Evolutionary conservation across 2,888 invertebrate species (phyloP).

Genomic region (Aradus depressus): DNA sequence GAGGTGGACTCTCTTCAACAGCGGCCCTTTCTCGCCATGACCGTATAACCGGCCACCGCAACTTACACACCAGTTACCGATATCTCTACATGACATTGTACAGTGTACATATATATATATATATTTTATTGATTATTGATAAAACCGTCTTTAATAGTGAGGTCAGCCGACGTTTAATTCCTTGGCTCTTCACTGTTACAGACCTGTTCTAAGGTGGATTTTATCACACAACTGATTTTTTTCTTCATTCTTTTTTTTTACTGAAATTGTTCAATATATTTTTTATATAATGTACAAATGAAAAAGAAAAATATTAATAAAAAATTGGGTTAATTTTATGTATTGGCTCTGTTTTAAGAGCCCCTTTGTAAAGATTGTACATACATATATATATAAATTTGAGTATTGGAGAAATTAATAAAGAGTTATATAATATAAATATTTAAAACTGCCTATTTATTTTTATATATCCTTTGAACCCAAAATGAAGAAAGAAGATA

Average conservation of each 20-base stretch:
- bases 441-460: conserved; percentile 5
- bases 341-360: conserved; percentile 27
- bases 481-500: not conserved
- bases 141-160: conserved; percentile 19
- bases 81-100: conserved; percentile 9
- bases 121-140: no score
- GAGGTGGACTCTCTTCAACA: conserved; percentile 39
- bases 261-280: conserved; percentile 19
- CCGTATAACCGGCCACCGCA: conserved; percentile 38
- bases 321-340: conserved; percentile 13
- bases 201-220: conserved; percentile 4
- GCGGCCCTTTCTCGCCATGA: conserved; percentile 44
- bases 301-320: conserved; percentile 19
- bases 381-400: conserved; percentile 20
- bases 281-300: conserved; percentile 27
- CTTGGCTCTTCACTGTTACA: conserved; percentile 19
- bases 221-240: conserved; percentile 2
- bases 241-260: conserved; percentile 10
- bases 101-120: conserved; percentile 12
- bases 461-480: not conserved
- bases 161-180: conserved; percentile 14
- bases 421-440: conserved; percentile 24
- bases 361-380: conserved; percentile 24
- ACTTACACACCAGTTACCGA: conserved; percentile 23
- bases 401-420: conserved; percentile 23